These are phyloP conservation scores for Orchesellides sinensis DNA, from an alignment of 2,888 invertebrate species.

Conservation along the genomic window DNA sequence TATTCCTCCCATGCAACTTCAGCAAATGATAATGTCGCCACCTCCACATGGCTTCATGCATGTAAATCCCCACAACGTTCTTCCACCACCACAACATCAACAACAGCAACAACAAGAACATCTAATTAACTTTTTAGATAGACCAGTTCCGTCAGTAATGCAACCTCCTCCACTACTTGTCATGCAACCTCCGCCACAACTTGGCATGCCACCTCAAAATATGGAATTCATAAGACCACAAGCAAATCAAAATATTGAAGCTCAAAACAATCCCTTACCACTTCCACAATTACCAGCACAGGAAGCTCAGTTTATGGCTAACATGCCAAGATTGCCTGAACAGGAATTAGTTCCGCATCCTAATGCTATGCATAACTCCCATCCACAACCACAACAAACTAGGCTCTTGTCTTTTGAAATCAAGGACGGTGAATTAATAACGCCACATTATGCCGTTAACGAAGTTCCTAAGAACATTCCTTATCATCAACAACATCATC, in stretches of 20 bases:
- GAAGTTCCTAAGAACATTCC: conserved; percentile 7
- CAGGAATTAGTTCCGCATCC: conserved; percentile 15
- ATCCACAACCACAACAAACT: conserved; percentile 11
- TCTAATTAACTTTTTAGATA: not conserved
- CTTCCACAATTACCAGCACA: not conserved
- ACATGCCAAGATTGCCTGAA: not conserved
- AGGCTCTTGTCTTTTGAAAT: conserved; percentile 29
- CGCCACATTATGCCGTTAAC: conserved; percentile 1
- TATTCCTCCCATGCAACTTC: no score
- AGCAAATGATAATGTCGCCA: no score
- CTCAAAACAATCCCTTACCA: conserved; percentile 12
- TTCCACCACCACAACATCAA: not conserved
- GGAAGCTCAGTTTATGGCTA: conserved; percentile 11
- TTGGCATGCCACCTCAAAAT: not conserved
- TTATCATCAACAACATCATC: conserved; percentile 5
- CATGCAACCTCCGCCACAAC: not conserved
- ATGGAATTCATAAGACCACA: not conserved
- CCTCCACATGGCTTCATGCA: not conserved
- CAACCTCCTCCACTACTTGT: not conserved
- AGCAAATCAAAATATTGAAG: not conserved
- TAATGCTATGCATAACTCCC: not conserved
- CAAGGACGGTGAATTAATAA: conserved; percentile 21
- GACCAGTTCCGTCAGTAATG: not conserved
- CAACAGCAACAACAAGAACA: not conserved
- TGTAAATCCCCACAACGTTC: not conserved